Evolutionary conservation across 2,888 invertebrate species (phyloP), one percentile per base, ranked within the genome.

Genomic region (Lithophane socia): DNA sequence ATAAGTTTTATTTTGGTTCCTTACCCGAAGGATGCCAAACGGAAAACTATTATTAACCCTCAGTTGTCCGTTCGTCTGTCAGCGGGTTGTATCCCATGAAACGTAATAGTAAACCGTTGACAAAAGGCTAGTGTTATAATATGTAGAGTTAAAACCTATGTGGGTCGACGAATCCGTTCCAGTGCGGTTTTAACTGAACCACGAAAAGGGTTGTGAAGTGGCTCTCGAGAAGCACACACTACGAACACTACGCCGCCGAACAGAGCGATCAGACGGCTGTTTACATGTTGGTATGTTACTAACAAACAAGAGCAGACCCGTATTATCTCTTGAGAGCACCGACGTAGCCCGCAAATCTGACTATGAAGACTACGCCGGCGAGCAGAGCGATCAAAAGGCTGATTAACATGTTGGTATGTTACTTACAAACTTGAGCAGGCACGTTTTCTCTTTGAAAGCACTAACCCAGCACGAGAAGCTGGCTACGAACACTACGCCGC

Each of bases 381-480:
- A 98, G 98, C 78, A 99, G 97, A n/a, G 99, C 98, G 95, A 99
- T 98, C 74, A 99, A 98, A 78, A 99, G 97, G 37, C 99, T 99
- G 24, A 58, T 13, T 42, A 16, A 42, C 42, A n/a, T n/a, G 1
- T n/a, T 61, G 10, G 10, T 37, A 18, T 56, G 0, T 56, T 88
- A 97, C 98, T 97, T 96, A 99, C 99, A 95, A 99, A 98, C 97
- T 99, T 99, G 21, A 99, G 97, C 81, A 99, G 96, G 92, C 98
- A 99, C 0, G 99, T 98, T 94, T 99, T 99, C 95, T 99, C 99
- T 79, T 99, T 96, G 10, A 99, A 95, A 0, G 99, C 98, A 64
- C 99, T 99, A n/a, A 99, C 98, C 93, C 99, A 99, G 10, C 99
- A 99, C 37, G 99, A 98, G 94, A 99, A 99, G 93, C 99, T 99